A percentile compares a stretch with the other conserved stretches of the same genome.
phyloP scores from a whole-genome alignment of 2,113 vertebrate species.

The Perca flavescens region DNA sequence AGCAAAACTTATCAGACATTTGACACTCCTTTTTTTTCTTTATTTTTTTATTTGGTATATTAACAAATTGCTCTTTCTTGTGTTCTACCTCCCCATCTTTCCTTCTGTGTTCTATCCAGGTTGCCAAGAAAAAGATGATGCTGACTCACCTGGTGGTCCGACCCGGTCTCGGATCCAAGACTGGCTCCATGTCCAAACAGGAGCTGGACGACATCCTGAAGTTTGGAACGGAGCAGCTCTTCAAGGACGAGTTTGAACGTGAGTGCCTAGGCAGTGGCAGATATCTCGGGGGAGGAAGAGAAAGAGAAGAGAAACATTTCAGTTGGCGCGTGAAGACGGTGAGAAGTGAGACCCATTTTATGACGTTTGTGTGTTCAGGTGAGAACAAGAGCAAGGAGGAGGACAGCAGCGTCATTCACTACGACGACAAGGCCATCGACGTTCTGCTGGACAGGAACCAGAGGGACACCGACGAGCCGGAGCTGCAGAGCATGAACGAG shows the following conservation, averaged over 20 bases:
- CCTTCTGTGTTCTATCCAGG: conserved; percentile 64
- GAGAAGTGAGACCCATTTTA: not conserved
- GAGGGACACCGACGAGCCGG: conserved; percentile 94
- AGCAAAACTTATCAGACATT: not conserved
- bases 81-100: not conserved
- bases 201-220: conserved; percentile 98
- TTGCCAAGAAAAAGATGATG: conserved; percentile 99
- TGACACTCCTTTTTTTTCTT: no score
- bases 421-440: conserved; percentile 96
- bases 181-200: conserved; percentile 98
- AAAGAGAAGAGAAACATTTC: not conserved
- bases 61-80: not conserved
- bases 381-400: conserved; percentile 96
- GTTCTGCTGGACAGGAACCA: conserved; percentile 94
- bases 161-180: conserved; percentile 96
- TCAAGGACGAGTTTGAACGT: conserved; percentile 90
- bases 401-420: conserved; percentile 96
- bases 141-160: conserved; percentile 96
- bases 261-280: not conserved
- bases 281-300: not conserved
- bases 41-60: not conserved
- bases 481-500: conserved; percentile 98
- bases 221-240: conserved; percentile 96
- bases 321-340: fast-evolving
- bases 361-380: conserved; percentile 68